Evolutionary conservation across 2,888 invertebrate species (phyloP), one percentile per base, ranked within the genome.

Genomic region (Micoletzkya japonica): DNA sequence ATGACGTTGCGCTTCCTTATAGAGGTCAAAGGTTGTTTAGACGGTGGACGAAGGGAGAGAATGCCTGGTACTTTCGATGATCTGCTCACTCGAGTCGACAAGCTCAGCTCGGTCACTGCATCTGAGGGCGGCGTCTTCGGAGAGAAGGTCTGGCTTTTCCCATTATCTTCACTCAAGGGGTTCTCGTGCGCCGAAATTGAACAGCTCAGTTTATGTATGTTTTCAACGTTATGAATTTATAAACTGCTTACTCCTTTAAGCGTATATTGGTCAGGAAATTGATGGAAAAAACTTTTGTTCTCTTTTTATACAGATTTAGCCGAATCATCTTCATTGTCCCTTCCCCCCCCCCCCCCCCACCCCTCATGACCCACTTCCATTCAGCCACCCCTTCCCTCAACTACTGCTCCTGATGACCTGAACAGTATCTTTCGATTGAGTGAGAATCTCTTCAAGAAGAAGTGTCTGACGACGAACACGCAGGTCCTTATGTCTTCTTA

Each of bases 391-490:
- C 30, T 49, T 20, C 58, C 54, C 10, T 54, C 14, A 20, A n/a
- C 44, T 26, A 32, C 30, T 2, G 20, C 70, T 26, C 70, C 70
- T 30, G 67, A 69, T 7, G 76, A 77, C 39, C 66, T 79, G n/a
- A 71, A 61, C 52, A 76, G 75, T 56, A 81, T 81, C 49, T 81
- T 81, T 70, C 72, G 74, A 20, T 71, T 75, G 34, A 82, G 81
- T 56, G 81, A 81, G 67, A 75, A 74, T 34, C 76, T 81, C 28
- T 78, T 80, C 74, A 77, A 76, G 58, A 70, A 69, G 57, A 78
- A 79, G 39, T 70, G 72, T n/a, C 36, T 70, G 30, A 30, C 54
- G 2, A 49, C n/a, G 20, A 56, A 26, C 30, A 58, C 69, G 2
- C 72, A 67, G 67, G 67, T 67, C n/a, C n/a, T n/a, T n/a, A n/a